Evolutionary conservation across 2,113 vertebrate genomes (phyloP), one percentile per base, ranked within the genome.

Genomic region (Engystomops pustulosus): DNA sequence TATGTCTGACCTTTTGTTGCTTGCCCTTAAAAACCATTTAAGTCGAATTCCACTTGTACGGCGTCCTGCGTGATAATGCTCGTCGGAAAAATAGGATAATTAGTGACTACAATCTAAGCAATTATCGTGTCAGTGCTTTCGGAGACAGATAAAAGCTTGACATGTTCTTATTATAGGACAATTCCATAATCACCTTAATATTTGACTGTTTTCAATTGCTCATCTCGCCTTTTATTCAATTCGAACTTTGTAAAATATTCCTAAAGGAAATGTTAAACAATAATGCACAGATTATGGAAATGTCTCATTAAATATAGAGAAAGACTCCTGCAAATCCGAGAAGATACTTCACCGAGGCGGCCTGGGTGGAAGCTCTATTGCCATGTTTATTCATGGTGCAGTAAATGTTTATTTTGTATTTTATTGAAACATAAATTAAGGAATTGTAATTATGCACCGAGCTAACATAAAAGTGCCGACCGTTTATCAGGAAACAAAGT

Each of bases 281-380:
- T 95, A 95, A 96, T 94, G 92, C 92, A 90, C 91, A 94, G 91
- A 96, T 96, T 96, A 96, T 96, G 95, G 93, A 95, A 96, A 97
- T 96, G 67, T 89, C 84, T 96, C 92, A 96, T 96, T 96, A 96
- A 94, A 88, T 88, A 90, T 87, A 92, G 90, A 91, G 88, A 78
- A 51, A 93, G 89, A 88, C 88, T 93, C 90, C 81, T 77, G 88
- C 87, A 90, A 93, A 92, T 91, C 92, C 91, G 90, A 87, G 86
- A 91, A 92, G 91, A 91, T 87, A 88, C 92, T 94, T 93, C 88
- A 0, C 93, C 94, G 90, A 86, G 90, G 90, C 90, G 92, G 92
- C 93, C 93, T 91, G 93, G 88, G 92, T 95, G 93, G 93, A 92
- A 90, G 89, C 93, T 93, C 67, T 92, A 91, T 92, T 91, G 86